These are phyloP conservation scores for Lamprotornis superbus DNA, from an alignment of 2,113 vertebrate species.

Conservation along the genomic window DNA sequence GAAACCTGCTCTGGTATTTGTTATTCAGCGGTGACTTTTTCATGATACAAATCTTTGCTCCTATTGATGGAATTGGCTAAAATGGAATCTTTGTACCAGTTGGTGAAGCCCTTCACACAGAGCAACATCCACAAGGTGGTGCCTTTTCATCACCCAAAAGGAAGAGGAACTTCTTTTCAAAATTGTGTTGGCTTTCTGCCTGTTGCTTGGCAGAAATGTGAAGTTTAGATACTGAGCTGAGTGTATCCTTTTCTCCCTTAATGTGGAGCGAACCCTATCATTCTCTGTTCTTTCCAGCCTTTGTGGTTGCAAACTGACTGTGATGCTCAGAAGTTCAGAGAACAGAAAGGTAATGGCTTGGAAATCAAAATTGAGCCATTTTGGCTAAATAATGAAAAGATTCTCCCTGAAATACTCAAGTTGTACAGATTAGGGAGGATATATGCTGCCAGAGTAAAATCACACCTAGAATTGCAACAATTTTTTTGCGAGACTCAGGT, in stretches of 20 bases:
- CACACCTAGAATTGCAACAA: neutral
- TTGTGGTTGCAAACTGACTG: neutral
- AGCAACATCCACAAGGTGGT: slow-evolving; percentile 58
- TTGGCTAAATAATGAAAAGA: neutral
- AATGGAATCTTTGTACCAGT: neutral
- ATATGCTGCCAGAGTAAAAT: neutral
- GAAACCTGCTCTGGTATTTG: neutral
- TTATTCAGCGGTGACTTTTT: neutral
- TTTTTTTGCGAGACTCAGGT: neutral
- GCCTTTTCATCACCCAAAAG: slow-evolving; percentile 27
- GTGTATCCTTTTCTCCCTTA: neutral
- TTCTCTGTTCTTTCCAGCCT: neutral
- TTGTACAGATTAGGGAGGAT: neutral
- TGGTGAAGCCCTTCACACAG: neutral
- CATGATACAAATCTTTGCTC: neutral
- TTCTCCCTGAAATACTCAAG: neutral
- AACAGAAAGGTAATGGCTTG: neutral
- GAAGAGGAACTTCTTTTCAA: neutral
- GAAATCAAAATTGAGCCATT: neutral
- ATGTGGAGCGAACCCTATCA: neutral
- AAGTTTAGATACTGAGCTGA: neutral
- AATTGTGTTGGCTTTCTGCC: neutral
- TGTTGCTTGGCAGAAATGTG: slow-evolving; percentile 23
- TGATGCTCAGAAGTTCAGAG: neutral
- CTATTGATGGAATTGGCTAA: neutral